Evolutionary conservation across 1,140 invertebrate genomes (phyloP), one percentile per base, ranked within the genome.

Genomic region (Oryzaephilus surinamensis): DNA sequence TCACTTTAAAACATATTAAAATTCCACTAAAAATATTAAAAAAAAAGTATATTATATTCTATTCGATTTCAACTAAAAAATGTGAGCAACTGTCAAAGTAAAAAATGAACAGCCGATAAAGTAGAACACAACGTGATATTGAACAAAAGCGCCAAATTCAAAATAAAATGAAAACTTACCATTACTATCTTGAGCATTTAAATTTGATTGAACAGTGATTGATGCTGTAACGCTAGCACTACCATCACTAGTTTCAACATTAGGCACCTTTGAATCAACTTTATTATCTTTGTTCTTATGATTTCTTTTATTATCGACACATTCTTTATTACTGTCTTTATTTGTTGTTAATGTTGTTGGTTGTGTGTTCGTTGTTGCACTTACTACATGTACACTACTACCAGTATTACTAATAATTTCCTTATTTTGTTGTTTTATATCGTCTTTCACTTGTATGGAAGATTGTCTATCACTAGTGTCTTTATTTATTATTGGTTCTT

Each of bases 301-400:
- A 32, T 23, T 43, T 34, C 43, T 50, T 30, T 50, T 50, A 35
- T 48, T 41, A 15, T 43, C 41, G 29, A 29, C 36, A 38, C 29
- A 24, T 18, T 44, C 42, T 20, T 44, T 44, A 32, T 26, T 11
- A 24, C 23, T 33, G 29, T 44, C 42, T 39, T 44, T 44, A 30
- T 23, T 34, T n/a, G 16, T 29, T 23, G 36, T 38, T 24, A 21
- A 6, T 24, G 23, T 24, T 24, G 23, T 24, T 24, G 20, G 6
- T 21, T 21, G 20, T 2, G 23, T 24, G 10, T 8, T 3, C 10
- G 23, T 10, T 24, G 23, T 10, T 2, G 23, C 8, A n/a, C n/a
- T n/a, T n/a, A n/a, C n/a, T n/a, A n/a, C n/a, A n/a, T n/a, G n/a
- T n/a, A n/a, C n/a, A n/a, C n/a, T n/a, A n/a, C n/a, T n/a, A n/a